Evolutionary conservation across 2,888 invertebrate genomes (phyloP), one percentile per base, ranked within the genome.

Genomic region (Smittia sp.): DNA sequence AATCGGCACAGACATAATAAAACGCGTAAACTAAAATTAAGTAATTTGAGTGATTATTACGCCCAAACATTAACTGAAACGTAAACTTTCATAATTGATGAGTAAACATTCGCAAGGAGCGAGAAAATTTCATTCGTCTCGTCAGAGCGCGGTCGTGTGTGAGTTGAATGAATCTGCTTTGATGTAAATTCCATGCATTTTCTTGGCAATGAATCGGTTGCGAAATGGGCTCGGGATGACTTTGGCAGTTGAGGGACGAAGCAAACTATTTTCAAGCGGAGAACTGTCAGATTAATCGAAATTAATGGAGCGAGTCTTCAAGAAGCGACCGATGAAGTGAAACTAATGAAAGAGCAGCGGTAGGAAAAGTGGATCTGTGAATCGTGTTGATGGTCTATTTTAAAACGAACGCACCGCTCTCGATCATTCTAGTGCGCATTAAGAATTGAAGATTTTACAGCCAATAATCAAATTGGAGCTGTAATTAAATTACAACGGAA

Each of bases 261-360:
- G 46, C 38, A 38, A 38, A 38, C n/a, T 38, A 38, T 38, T 11
- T 18, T 58, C 9, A 58, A 20, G 15, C 20, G 18, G 52, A 7
- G 52, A 7, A 13, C 58, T 20, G 20, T 58, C 22, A 22, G 25
- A 72, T 62, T 62, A 62, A 72, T 72, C 25, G 62, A 62, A 62
- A 72, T 72, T 72, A 72, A 72, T 72, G 72, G 62, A 24, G 72
- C 72, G 69, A 52, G 27, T 38, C 68, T 11, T n/a, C 24, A 68
- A 20, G 22, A 58, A 20, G 15, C 58, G 18, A 1, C 9, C 58
- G 22, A 15, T 32, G 46, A 46, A 46, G 11, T 2, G 32, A 46
- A 15, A 58, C 13, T 58, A 54, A 70, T 70, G 52, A 69, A 69
- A 54, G 54, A 52, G 69, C 52, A 46, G n/a, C n/a, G n/a, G n/a